Conservation (phyloP, 2,888 invertebrate genomes). For the Epsilonema sp. region DNA sequence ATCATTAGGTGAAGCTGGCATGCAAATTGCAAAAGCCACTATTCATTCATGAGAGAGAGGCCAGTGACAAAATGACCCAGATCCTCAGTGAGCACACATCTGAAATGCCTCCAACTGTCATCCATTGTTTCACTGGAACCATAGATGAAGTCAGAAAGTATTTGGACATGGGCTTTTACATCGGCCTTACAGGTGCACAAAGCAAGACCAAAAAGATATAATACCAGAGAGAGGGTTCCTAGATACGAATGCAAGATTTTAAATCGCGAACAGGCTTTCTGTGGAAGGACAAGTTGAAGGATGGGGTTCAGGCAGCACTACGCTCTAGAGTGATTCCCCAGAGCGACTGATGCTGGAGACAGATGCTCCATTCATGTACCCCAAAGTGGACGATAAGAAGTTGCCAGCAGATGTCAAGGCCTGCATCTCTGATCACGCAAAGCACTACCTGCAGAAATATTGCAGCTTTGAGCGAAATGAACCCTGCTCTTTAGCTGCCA, state of each 20-base stretch:
- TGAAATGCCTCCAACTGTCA: conserved; percentile 54
- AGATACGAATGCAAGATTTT: too few species aligned
- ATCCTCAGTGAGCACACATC: conserved; percentile 42
- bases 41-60: conserved; percentile 74
- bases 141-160: conserved; percentile 61
- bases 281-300: conserved; percentile 77
- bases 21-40: conserved; percentile 65
- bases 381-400: conserved; percentile 76
- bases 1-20: conserved; percentile 59
- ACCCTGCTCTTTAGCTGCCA: conserved; percentile 74
- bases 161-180: conserved; percentile 60
- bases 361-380: conserved; percentile 88
- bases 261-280: conserved; percentile 59
- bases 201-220: too few species aligned
- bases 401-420: conserved; percentile 67
- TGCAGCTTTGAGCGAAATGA: conserved; percentile 90
- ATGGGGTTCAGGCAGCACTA: conserved; percentile 60
- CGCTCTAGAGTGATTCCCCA: conserved; percentile 59
- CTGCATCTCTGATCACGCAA: conserved; percentile 31
- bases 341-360: conserved; percentile 71
- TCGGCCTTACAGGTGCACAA: conserved; percentile 52
- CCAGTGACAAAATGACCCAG: conserved; percentile 59
- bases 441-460: conserved; percentile 41
- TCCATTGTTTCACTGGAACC: conserved; percentile 77
- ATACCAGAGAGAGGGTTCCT: too few species aligned